Percentiles rank a stretch among this genome's conserved stretches.
Conservation (phyloP, 1,140 invertebrate genomes). For the Zaprionus africanus region DNA sequence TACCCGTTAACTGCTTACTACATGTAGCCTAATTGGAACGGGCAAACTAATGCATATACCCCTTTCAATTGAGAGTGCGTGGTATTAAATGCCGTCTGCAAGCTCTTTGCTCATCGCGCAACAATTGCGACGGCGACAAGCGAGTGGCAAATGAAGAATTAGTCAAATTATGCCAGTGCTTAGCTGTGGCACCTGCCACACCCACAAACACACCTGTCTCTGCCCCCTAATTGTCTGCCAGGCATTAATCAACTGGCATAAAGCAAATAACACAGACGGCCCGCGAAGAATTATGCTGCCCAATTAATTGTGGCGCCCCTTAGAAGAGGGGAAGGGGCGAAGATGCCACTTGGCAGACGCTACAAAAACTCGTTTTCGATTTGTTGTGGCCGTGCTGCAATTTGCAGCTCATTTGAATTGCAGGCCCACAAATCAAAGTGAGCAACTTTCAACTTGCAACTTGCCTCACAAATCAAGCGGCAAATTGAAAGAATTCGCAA, state of each 20-base stretch:
- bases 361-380: constrained; percentile 1
- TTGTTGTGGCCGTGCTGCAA: constrained; percentile 48
- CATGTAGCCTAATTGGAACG: constrained; percentile 58
- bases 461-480: constrained; percentile 66
- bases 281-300: constrained; percentile 50
- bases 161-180: constrained; percentile 53
- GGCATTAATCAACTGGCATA: constrained; percentile 59
- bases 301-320: constrained; percentile 57
- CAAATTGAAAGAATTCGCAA: constrained; percentile 54
- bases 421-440: constrained; percentile 62
- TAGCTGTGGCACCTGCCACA: constrained; percentile 5
- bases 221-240: constrained; percentile 55
- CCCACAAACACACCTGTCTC: not conserved
- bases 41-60: constrained; percentile 51
- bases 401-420: constrained; percentile 78
- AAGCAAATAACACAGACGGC: constrained; percentile 33
- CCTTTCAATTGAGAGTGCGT: constrained; percentile 26
- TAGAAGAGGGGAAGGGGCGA: constrained; percentile 9
- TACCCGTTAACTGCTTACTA: constrained; percentile 51
- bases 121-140: constrained; percentile 23
- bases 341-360: constrained; percentile 17
- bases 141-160: constrained; percentile 57
- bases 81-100: not conserved
- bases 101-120: not conserved
- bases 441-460: constrained; percentile 41